phyloP scores from a whole-genome alignment of 2,888 invertebrate genomes.

The Athripsodes cinereus region DNA sequence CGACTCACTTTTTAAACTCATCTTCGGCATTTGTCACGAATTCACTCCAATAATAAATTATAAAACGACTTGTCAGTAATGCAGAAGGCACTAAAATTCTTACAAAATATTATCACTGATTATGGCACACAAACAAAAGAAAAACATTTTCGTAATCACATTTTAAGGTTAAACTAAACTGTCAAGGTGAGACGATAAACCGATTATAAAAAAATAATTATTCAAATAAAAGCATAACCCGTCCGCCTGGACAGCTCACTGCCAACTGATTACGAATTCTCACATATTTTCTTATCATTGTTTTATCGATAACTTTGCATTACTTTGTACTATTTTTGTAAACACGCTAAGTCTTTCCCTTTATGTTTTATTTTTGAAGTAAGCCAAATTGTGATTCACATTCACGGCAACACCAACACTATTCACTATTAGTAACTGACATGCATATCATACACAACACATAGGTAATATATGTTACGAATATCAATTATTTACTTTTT shows the following conservation, averaged over 20 bases:
- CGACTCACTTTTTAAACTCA: constrained; percentile 33
- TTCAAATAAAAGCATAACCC: neutral
- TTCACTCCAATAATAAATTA: too few relatives aligned
- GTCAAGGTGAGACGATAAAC: neutral
- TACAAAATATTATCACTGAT: neutral
- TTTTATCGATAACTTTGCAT: constrained; percentile 21
- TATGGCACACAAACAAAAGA: neutral
- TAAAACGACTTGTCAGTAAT: too few relatives aligned
- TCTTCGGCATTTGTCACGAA: constrained; percentile 3
- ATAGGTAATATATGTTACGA: too few relatives aligned
- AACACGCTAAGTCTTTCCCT: constrained; percentile 11
- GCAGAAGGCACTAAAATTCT: neutral
- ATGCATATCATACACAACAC: neutral
- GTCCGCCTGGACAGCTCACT: neutral
- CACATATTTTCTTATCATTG: constrained; percentile 20
- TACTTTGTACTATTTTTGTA: neutral
- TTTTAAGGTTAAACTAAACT: neutral
- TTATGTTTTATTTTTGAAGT: neutral
- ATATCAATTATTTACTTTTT: neutral
- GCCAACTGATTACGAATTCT: neutral
- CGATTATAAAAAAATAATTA: neutral
- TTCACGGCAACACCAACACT: neutral
- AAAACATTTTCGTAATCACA: neutral
- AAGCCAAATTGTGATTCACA: neutral
- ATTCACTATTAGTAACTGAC: too few relatives aligned